Conservation (phyloP, 2,888 invertebrate genomes). For the Cataglyphis altisquamis region DNA sequence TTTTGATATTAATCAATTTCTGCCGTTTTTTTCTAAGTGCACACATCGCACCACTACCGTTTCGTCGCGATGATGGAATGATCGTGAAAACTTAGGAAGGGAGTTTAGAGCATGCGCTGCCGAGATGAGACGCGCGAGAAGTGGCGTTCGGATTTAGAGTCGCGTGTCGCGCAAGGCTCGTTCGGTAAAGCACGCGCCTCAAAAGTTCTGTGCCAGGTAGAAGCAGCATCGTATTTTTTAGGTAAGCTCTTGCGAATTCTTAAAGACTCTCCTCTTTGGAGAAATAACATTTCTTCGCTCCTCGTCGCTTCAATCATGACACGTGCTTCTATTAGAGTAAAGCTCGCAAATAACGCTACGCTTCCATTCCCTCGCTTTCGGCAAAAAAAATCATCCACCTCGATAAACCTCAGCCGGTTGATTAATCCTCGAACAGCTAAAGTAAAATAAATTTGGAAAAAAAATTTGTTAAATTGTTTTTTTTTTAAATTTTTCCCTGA, state of each 20-base stretch:
- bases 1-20: background rate
- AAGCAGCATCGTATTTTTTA: slow-evolving; percentile 56
- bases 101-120: slow-evolving; percentile 71
- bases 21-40: background rate
- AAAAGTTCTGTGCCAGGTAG: slow-evolving; percentile 66
- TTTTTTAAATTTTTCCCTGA: background rate
- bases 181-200: slow-evolving; percentile 65
- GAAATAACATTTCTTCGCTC: background rate
- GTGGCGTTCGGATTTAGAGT: slow-evolving; percentile 72
- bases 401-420: background rate
- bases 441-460: slow-evolving; percentile 13
- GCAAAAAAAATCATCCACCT: background rate
- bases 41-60: background rate
- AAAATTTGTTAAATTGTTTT: background rate
- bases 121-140: slow-evolving; percentile 53
- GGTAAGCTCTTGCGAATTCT: slow-evolving; percentile 62
- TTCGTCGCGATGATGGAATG: slow-evolving; percentile 2
- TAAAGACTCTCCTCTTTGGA: background rate
- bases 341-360: slow-evolving; percentile 6
- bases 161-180: slow-evolving; percentile 66
- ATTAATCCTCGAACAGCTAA: background rate
- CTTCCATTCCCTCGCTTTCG: background rate
- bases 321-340: slow-evolving; percentile 2
- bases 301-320: background rate
- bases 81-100: slow-evolving; percentile 59